A percentile compares a stretch with the other conserved stretches of the same genome.
Conservation (phyloP, 2,113 vertebrate genomes). For the Anas platyrhynchos region DNA sequence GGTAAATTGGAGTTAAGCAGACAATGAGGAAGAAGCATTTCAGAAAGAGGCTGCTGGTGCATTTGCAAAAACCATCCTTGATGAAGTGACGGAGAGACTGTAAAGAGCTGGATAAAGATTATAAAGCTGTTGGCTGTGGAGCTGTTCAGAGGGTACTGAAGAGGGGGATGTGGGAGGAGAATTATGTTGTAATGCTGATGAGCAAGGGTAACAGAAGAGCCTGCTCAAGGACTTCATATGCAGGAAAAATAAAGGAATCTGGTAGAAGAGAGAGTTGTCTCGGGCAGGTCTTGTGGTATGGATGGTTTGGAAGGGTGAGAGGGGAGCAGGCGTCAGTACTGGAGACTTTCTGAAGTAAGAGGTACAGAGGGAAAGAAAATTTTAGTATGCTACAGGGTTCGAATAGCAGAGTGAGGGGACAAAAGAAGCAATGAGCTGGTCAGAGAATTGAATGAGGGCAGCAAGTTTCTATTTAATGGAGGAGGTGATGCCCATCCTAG, state of each 20-base stretch:
- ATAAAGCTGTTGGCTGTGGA: not conserved
- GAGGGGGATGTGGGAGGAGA: not conserved
- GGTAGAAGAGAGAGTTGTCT: not conserved
- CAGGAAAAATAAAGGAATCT: not conserved
- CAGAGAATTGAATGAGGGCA: not conserved
- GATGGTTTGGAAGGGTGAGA: not conserved
- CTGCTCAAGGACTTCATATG: not conserved
- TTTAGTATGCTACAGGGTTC: not conserved
- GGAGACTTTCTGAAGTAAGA: not conserved
- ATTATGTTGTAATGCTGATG: not conserved
- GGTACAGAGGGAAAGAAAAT: not conserved
- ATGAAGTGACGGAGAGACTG: not conserved
- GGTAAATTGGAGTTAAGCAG: not conserved
- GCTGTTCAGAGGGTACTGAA: not conserved
- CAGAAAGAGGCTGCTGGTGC: not conserved
- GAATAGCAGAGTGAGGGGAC: not conserved
- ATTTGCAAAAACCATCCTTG: not conserved
- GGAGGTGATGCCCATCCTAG: not conserved
- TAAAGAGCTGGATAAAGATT: not conserved
- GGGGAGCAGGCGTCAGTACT: fast-evolving
- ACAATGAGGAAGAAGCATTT: not conserved
- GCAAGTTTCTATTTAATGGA: not conserved
- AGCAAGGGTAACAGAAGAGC: not conserved
- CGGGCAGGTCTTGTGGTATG: not conserved
- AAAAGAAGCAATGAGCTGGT: not conserved